A percentile compares a stretch with the other conserved stretches of the same genome.
These are phyloP conservation scores for Anas flavirostris DNA, from an alignment of 2,797 vertebrate species.

Conservation along the genomic window DNA sequence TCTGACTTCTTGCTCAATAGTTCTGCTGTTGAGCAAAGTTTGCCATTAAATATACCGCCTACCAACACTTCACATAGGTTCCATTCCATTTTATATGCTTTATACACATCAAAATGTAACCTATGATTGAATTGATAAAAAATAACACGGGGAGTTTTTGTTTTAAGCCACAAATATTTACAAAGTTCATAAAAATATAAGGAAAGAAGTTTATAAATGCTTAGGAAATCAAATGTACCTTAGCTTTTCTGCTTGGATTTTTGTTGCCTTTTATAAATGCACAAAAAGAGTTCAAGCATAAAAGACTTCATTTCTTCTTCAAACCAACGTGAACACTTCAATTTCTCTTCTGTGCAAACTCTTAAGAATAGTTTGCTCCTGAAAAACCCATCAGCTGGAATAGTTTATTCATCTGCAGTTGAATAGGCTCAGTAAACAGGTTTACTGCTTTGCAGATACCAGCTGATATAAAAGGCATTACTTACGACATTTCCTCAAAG, in stretches of 20 bases:
- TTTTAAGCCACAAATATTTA: not conserved
- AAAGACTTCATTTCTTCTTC: slow-evolving; percentile 50
- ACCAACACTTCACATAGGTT: not conserved
- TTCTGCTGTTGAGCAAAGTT: not conserved
- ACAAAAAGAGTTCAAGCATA: slow-evolving; percentile 49
- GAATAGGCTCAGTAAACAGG: slow-evolving; percentile 74
- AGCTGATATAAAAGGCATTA: slow-evolving; percentile 82
- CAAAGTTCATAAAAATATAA: not conserved
- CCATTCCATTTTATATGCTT: not conserved
- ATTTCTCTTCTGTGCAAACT: slow-evolving; percentile 63
- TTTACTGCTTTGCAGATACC: slow-evolving; percentile 79
- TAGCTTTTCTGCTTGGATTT: slow-evolving; percentile 48
- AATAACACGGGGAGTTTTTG: not conserved
- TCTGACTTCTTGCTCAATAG: not conserved
- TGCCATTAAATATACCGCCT: not conserved
- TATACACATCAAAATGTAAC: not conserved
- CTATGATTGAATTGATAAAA: not conserved
- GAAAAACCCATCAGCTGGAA: slow-evolving; percentile 80
- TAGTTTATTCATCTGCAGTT: slow-evolving; percentile 79
- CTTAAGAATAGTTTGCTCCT: slow-evolving; percentile 70
- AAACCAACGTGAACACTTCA: slow-evolving; percentile 52
- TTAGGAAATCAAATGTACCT: slow-evolving; percentile 42
- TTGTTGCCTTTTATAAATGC: slow-evolving; percentile 54
- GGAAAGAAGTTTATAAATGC: not conserved
- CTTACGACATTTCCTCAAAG: slow-evolving; percentile 98